These are phyloP conservation scores for Alcedo quadribrachys DNA, from an alignment of 2,797 vertebrate genomes.

Conservation along the genomic window DNA sequence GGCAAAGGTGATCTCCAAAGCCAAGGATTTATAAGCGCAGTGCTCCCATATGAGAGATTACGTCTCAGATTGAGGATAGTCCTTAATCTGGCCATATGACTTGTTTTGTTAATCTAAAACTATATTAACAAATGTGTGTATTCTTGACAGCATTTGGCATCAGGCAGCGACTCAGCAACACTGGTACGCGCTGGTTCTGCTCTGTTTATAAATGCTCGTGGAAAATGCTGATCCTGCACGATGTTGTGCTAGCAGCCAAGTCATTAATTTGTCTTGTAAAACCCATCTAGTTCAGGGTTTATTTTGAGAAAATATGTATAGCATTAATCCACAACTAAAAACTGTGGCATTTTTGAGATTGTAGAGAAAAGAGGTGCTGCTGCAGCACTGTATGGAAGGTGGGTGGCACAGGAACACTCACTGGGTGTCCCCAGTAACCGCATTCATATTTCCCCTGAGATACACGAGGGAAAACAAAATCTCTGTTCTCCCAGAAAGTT, in stretches of 20 bases:
- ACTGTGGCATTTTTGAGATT: background rate
- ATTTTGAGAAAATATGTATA: background rate
- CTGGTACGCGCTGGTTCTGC: background rate
- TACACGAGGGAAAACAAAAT: background rate
- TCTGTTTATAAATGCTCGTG: background rate
- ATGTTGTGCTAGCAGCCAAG: background rate
- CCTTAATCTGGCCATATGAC: background rate
- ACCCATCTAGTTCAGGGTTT: background rate
- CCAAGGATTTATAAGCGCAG: background rate
- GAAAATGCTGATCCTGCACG: slow-evolving; percentile 26
- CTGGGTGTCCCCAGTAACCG: background rate
- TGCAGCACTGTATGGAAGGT: background rate
- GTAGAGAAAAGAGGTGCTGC: background rate
- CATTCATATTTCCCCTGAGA: background rate
- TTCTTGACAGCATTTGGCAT: background rate
- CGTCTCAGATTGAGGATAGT: background rate
- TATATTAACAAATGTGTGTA: background rate
- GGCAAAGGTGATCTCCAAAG: background rate
- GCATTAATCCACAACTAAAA: background rate
- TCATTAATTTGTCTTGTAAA: background rate
- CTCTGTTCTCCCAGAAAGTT: background rate
- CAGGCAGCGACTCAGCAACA: background rate
- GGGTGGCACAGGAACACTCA: background rate
- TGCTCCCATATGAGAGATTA: background rate
- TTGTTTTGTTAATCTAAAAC: slow-evolving; percentile 14